Base-by-base conservation (phyloP, 2,113 vertebrate genomes). In the Natator depressus region DNA sequence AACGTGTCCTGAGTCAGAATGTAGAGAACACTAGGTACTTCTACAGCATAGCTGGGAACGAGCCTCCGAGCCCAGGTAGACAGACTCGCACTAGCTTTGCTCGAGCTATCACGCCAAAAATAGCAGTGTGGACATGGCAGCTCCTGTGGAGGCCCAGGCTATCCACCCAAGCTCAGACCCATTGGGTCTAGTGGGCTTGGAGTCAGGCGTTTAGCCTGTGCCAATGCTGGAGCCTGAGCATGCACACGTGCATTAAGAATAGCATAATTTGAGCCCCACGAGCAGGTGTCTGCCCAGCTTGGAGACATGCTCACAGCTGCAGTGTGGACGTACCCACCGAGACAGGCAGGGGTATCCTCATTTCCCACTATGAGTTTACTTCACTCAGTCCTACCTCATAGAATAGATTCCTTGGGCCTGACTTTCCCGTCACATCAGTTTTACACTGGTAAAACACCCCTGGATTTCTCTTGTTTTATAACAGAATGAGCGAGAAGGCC, bases 401-500 rank as follows among this genome's bases (percentile, higher is more conserved):
- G 29, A 91, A 88, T 57, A 75, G 75, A 75, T 91, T 94, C 3
- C 0, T 0, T 83, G 80, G 85, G 81, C 38, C 79, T 95, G 92
- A 89, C 84, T 88, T 95, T 86, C 88, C 79, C 78, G 76, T 49
- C 20, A 49, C 12, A 4, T 8, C 17, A 8, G 91, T 72, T 76
- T 46, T 42, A 42, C 38, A 11, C 35, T 72, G n/a, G 16, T 72
- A 72, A 10, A 20, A 38, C 35, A 72, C 10, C n/a, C 8, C 4
- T 75, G n/a, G 69, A 75, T 19, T 75, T 46, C n/a, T 46, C 24
- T 76, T 76, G 72, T 88, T 97, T 95, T 95, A 83, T 85, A 55
- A 89, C 88, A 93, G 87, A 2, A 0, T 5, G 1, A 62, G 85
- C 80, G 55, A 29, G 25, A 53, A 91, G 59, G 59, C 84, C 86